Conservation (phyloP, 1,140 invertebrate species). For the Mactra quadrangularis region DNA sequence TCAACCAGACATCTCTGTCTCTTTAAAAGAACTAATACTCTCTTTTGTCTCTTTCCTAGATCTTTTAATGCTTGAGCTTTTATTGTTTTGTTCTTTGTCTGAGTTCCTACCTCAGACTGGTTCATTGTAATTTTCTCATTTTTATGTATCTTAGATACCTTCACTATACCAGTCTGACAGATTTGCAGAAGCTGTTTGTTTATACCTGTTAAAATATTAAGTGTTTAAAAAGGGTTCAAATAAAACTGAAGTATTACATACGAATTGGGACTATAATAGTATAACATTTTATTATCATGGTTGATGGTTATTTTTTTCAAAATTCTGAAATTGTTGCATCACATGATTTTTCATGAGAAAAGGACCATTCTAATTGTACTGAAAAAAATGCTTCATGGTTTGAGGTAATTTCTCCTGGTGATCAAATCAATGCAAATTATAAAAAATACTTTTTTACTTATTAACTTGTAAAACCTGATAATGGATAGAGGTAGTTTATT, state of each 20-base stretch:
- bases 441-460: too few relatives aligned
- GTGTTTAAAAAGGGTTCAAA: neutral
- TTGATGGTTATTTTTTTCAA: too few relatives aligned
- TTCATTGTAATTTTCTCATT: slow-evolving; percentile 8
- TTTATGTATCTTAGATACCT: slow-evolving; percentile 26
- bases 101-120: neutral
- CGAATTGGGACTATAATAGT: too few relatives aligned
- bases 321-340: too few relatives aligned
- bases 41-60: slow-evolving; percentile 33
- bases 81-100: neutral
- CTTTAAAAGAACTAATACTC: slow-evolving; percentile 36
- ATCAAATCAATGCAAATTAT: too few relatives aligned
- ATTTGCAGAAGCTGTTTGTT: slow-evolving; percentile 17
- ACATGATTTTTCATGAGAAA: too few relatives aligned
- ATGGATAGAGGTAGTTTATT: too few relatives aligned
- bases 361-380: too few relatives aligned
- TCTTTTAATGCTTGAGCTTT: slow-evolving; percentile 11
- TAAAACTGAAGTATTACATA: neutral
- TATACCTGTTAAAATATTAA: neutral
- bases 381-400: too few relatives aligned
- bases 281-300: too few relatives aligned
- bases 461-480: too few relatives aligned
- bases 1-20: slow-evolving; percentile 41
- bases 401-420: too few relatives aligned
- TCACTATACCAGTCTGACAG: slow-evolving; percentile 34